phyloP scores from a whole-genome alignment of 2,113 vertebrate genomes.

The Salvelinus alpinus region DNA sequence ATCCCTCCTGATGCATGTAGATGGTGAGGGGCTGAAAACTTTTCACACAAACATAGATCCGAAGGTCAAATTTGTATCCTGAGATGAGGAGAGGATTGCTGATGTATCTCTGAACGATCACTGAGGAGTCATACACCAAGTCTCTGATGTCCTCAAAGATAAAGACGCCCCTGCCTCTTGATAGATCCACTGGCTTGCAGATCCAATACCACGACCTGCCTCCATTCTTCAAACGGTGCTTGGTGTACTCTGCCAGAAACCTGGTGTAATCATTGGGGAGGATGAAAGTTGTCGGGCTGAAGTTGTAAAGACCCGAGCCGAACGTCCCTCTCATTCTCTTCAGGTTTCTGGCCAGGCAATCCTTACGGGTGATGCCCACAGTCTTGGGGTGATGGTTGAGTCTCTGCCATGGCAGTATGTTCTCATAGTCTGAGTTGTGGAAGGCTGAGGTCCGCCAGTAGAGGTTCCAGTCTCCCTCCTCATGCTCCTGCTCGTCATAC shows the following conservation, averaged over 20 bases:
- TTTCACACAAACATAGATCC: constrained; percentile 80
- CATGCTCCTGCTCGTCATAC: constrained; percentile 60
- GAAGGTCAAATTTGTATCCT: constrained; percentile 81
- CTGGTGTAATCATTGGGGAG: constrained; percentile 77
- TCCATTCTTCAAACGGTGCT: constrained; percentile 45
- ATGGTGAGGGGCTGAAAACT: constrained; percentile 79
- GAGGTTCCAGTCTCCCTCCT: constrained; percentile 77
- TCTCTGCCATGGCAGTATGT: constrained; percentile 77
- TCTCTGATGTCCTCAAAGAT: constrained; percentile 79
- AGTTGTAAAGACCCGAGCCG: constrained; percentile 70
- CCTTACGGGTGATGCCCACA: constrained; percentile 77
- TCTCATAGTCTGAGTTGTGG: constrained; percentile 59
- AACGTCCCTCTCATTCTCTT: constrained; percentile 73
- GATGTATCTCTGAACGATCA: constrained; percentile 79
- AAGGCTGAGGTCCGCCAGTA: constrained; percentile 76
- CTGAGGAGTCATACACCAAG: constrained; percentile 71
- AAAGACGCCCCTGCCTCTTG: constrained; percentile 77
- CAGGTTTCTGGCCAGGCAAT: constrained; percentile 75
- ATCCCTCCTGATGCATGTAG: constrained; percentile 78
- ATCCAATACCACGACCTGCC: constrained; percentile 72
- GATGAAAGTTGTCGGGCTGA: constrained; percentile 76
- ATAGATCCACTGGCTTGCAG: constrained; percentile 79
- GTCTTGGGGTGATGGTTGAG: constrained; percentile 83
- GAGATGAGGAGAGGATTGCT: constrained; percentile 80
- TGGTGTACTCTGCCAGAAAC: constrained; percentile 73